Base-by-base conservation (phyloP, 2,113 vertebrate genomes). In the Megaleporinus macrocephalus region DNA sequence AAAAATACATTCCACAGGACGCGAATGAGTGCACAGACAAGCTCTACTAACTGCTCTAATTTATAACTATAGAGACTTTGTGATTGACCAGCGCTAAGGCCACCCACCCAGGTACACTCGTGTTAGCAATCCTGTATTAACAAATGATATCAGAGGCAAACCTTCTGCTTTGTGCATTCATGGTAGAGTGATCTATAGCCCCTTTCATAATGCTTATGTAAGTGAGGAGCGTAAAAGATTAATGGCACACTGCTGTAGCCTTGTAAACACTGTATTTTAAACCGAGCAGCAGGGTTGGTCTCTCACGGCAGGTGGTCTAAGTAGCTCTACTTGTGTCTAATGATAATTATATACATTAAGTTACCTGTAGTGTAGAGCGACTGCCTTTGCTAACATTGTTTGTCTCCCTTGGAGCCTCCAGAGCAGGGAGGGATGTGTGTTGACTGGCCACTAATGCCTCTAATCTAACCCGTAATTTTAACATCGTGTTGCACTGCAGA, bases 401-500 rank as follows among this genome's bases (percentile, higher is more conserved):
- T 24, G 29, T 80, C 51, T 83, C 73, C 4, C 72, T 82, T 59
- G 65, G 65, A 82, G 77, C 70, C 61, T 78, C 73, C 68, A 73
- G 26, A 30, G 30, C 61, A 27, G 74, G 61, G 73, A 80, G 73
- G 74, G 74, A 83, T 62, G 79, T 74, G 86, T 88, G 82, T 74
- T 85, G 81, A 77, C 84, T 73, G 75, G 78, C 78, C 47, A 87
- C 89, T 90, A 93, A 91, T 80, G 73, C 73, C 76, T 84, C 76
- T 73, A 84, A 90, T 76, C 81, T 78, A 87, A 87, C 88, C 86
- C 80, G 73, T 85, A 82, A 90, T 92, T 92, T 90, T 84, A 85
- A 87, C 84, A 84, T 90, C 80, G 85, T 91, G 89, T 87, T 89
- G 71, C 83, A 87, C 81, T 87, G 87, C 90, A 93, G 87, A 91